Conservation (phyloP, 2,113 vertebrate genomes). For the Misgurnus mizolepis region DNA sequence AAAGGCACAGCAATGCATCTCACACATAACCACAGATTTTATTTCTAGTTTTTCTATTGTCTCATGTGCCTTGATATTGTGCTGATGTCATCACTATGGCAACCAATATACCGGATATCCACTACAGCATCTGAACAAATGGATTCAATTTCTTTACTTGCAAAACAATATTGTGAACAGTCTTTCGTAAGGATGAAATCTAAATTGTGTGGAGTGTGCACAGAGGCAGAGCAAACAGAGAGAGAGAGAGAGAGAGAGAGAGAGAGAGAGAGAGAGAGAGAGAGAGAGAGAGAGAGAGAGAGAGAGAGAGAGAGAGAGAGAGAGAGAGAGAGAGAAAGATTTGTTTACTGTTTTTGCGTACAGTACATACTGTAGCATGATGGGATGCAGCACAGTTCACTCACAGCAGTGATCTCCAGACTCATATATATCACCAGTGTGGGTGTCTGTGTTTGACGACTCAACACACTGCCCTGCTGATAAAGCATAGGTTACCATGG, state of each 20-base stretch:
- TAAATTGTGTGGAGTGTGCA: background rate
- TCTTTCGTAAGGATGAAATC: background rate
- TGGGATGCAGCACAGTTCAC: slow-evolving; percentile 23
- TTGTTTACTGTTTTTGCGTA: background rate
- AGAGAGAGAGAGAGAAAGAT: no score
- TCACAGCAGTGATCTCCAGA: slow-evolving; percentile 40
- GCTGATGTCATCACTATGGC: background rate
- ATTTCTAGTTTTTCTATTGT: background rate
- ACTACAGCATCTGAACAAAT: background rate
- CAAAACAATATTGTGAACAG: background rate
- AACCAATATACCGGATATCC: background rate
- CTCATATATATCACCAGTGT: slow-evolving; percentile 22
- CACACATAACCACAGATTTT: no score
- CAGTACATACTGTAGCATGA: background rate
- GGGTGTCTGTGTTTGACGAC: slow-evolving; percentile 53
- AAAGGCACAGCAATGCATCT: no score
- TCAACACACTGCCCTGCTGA: slow-evolving; percentile 45
- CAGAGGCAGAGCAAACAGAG: background rate
- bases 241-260: no score
- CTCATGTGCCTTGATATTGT: background rate
- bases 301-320: no score
- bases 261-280: no score
- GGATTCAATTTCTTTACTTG: background rate
- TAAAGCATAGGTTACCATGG: slow-evolving; percentile 51
- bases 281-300: no score